Evolutionary conservation across 2,888 invertebrate genomes (phyloP).

Genomic region (Serrognathus titanus): DNA sequence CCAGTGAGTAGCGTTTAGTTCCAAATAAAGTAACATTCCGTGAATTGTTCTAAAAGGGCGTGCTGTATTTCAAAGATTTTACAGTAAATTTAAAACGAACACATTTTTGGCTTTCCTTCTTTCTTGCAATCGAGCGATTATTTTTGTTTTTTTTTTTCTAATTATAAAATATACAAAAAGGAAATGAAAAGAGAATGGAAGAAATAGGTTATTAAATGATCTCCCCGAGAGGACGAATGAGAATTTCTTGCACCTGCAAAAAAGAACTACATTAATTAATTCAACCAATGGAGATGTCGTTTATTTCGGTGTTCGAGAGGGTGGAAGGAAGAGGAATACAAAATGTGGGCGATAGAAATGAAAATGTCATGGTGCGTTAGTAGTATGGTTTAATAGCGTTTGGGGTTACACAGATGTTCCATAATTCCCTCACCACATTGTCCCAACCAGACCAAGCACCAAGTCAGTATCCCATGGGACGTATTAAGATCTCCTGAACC

Average conservation of each 20-base stretch:
- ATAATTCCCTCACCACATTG: no score
- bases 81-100: no score
- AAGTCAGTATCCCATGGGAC: no score
- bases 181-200: no score
- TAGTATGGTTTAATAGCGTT: background rate
- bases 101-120: background rate
- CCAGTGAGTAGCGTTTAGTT: no score
- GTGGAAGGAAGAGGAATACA: background rate
- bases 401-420: no score
- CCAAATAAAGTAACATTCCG: no score
- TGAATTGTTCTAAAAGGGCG: no score
- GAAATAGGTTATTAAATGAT: constrained; percentile 18
- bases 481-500: no score
- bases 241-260: constrained; percentile 25
- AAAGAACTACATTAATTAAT: constrained; percentile 6
- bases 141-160: background rate
- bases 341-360: background rate
- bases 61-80: no score
- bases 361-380: background rate
- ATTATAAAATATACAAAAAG: background rate
- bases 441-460: no score
- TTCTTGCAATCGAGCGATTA: background rate
- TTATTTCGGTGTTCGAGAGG: background rate
- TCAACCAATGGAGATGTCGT: no score
- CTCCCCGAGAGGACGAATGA: constrained; percentile 26